phyloP scores from a whole-genome alignment of 2,113 vertebrate genomes.

The Arvicanthis niloticus region DNA sequence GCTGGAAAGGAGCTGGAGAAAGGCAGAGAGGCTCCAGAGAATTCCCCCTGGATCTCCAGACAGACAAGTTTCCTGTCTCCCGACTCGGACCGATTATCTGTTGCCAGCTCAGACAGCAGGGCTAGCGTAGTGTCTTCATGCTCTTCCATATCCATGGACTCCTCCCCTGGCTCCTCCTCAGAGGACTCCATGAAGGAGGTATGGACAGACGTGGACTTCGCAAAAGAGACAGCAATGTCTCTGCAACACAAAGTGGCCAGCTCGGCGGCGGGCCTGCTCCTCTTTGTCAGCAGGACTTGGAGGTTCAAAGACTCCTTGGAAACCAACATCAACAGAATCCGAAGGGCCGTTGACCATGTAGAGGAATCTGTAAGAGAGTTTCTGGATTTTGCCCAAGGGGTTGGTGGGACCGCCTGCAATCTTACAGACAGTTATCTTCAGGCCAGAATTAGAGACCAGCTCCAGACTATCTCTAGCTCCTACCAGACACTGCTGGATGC shows the following conservation, averaged over 20 bases:
- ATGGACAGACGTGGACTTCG: slow-evolving; percentile 87
- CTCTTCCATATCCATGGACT: slow-evolving; percentile 84
- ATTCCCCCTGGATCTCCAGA: not conserved
- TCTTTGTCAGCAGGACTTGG: slow-evolving; percentile 96
- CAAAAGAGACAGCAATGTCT: slow-evolving; percentile 85
- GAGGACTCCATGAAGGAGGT: slow-evolving; percentile 87
- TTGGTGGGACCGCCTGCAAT: slow-evolving; percentile 86
- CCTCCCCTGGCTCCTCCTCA: slow-evolving; percentile 75
- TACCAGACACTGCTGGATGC: slow-evolving; percentile 91
- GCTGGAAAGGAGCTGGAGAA: slow-evolving; percentile 62
- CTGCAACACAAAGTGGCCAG: slow-evolving; percentile 90
- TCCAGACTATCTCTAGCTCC: slow-evolving; percentile 90
- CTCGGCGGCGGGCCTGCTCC: slow-evolving; percentile 90
- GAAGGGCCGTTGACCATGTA: slow-evolving; percentile 86
- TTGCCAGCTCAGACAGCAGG: slow-evolving; percentile 85
- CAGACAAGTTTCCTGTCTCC: slow-evolving; percentile 2
- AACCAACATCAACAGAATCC: slow-evolving; percentile 90
- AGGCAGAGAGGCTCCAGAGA: not conserved
- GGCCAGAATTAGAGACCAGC: slow-evolving; percentile 91
- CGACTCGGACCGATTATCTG: slow-evolving; percentile 68
- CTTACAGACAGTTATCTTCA: slow-evolving; percentile 91
- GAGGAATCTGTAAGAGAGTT: slow-evolving; percentile 89
- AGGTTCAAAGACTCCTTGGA: slow-evolving; percentile 90
- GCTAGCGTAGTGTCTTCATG: slow-evolving; percentile 89
- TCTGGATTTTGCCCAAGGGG: slow-evolving; percentile 88